These are phyloP conservation scores for Ormyrus nitidulus DNA, from an alignment of 2,888 invertebrate species.

Conservation along the genomic window DNA sequence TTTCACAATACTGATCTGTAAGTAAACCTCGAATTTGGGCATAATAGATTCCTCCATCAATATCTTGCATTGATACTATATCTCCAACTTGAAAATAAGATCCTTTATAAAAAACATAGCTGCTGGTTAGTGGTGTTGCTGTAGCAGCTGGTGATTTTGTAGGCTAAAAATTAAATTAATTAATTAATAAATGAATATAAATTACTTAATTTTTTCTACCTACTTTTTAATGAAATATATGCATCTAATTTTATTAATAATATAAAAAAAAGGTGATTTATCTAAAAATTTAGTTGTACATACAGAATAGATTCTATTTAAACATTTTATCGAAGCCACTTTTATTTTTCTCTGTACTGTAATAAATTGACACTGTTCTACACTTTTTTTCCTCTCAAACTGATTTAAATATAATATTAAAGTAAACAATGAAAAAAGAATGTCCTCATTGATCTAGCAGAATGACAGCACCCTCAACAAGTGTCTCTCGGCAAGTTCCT, in stretches of 20 bases:
- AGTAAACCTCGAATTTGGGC: conserved; percentile 93
- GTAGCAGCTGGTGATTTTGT: conserved; percentile 88
- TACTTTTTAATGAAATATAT: too few species aligned
- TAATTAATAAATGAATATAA: background rate
- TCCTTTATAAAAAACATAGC: conserved; percentile 87
- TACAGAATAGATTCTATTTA: background rate
- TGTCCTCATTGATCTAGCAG: too few species aligned
- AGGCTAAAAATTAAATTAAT: conserved; percentile 75
- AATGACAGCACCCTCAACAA: too few species aligned
- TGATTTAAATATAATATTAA: background rate
- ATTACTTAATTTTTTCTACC: too few species aligned
- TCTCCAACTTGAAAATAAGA: conserved; percentile 93
- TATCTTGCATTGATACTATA: conserved; percentile 89
- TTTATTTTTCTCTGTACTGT: too few species aligned
- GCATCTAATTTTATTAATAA: background rate
- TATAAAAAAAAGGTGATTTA: background rate
- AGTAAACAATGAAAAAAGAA: background rate
- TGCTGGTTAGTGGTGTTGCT: conserved; percentile 88
- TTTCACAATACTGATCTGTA: conserved; percentile 94
- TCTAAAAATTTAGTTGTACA: background rate
- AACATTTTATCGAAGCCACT: too few species aligned
- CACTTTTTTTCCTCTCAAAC: too few species aligned
- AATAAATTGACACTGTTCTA: too few species aligned
- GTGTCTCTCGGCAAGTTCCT: too few species aligned
- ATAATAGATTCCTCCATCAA: conserved; percentile 87